These are phyloP conservation scores for Lacerta bilineata DNA, from an alignment of 2,797 vertebrate species.

Conservation along the genomic window DNA sequence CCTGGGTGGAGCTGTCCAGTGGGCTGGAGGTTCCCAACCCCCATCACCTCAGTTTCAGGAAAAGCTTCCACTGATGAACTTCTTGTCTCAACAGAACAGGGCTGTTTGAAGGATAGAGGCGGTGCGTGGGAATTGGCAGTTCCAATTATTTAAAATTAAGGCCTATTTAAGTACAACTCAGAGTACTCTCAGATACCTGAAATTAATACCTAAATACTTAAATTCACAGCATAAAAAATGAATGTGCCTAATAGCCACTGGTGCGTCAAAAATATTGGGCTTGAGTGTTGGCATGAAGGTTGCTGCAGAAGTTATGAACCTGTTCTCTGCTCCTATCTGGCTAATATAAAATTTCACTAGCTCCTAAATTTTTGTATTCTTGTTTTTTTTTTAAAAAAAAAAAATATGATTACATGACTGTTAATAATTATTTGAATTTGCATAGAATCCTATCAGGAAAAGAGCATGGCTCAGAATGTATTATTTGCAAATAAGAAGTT, in stretches of 20 bases:
- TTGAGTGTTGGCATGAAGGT: not conserved
- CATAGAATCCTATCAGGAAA: not conserved
- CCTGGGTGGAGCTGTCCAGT: too few species aligned
- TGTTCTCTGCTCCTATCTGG: rapidly evolving
- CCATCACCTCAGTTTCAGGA: not conserved
- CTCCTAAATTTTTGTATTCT: not conserved
- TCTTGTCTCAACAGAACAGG: not conserved
- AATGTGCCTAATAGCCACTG: not conserved
- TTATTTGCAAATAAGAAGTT: not conserved
- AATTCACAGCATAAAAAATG: not conserved
- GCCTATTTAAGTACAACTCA: not conserved
- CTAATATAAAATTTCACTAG: not conserved
- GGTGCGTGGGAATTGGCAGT: not conserved
- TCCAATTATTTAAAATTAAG: slow-evolving; percentile 2
- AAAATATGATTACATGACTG: rapidly evolving
- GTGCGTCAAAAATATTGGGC: not conserved
- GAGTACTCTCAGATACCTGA: not conserved
- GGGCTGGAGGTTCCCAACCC: too few species aligned
- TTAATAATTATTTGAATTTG: not conserved
- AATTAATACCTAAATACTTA: not conserved
- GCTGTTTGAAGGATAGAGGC: too few species aligned
- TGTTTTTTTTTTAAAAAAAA: not conserved
- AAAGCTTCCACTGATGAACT: not conserved
- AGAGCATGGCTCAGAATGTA: not conserved
- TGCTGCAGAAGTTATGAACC: not conserved